Percentiles rank a stretch among this genome's conserved stretches.
Conservation (phyloP, 2,113 vertebrate species). For the Dipodomys ordii region DNA sequence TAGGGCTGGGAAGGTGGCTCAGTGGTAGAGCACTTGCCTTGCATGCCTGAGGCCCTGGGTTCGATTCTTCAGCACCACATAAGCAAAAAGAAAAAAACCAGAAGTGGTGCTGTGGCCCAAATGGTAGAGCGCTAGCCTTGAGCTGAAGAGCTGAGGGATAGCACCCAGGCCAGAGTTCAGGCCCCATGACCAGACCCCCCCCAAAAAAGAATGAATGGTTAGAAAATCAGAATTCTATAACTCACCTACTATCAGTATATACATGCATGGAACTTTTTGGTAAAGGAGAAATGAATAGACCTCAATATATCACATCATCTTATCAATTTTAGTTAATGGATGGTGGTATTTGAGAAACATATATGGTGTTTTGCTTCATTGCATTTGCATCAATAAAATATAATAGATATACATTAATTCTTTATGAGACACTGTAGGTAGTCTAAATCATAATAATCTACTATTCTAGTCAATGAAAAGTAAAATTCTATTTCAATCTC, state of each 20-base stretch:
- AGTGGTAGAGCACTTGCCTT: no score
- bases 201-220: background rate
- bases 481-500: background rate
- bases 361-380: slow-evolving; percentile 35
- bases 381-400: background rate
- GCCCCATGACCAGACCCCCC: no score
- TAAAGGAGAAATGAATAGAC: background rate
- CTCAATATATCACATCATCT: background rate
- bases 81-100: no score
- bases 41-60: no score
- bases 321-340: background rate
- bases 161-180: no score
- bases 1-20: no score
- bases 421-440: background rate
- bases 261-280: background rate
- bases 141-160: no score
- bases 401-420: background rate
- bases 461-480: background rate
- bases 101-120: no score
- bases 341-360: background rate
- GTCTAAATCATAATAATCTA: background rate
- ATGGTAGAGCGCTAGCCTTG: no score
- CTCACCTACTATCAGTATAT: background rate
- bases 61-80: no score
- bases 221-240: background rate